Conservation (phyloP, 2,113 vertebrate species). For the Capreolus pygargus region DNA sequence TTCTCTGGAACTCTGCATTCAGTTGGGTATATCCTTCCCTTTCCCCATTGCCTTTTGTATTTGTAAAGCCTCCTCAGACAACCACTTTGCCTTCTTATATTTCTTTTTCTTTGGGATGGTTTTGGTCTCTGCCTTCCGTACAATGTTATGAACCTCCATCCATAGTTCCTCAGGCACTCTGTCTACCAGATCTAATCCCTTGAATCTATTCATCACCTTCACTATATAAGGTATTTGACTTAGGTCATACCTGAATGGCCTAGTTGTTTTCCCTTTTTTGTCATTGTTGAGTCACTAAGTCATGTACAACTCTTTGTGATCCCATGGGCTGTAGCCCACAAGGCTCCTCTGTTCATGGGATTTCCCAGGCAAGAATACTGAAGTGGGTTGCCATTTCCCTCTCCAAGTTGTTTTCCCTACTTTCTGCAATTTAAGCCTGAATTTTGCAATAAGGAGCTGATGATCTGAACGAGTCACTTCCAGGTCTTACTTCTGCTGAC, state of each 20-base stretch:
- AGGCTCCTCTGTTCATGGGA: no score
- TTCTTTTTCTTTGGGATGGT: neutral
- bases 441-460: neutral
- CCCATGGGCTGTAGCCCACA: no score
- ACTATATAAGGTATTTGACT: neutral
- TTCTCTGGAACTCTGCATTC: neutral
- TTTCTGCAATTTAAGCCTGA: neutral
- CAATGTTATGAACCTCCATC: neutral
- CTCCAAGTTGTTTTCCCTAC: neutral
- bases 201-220: neutral
- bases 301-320: no score
- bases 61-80: neutral
- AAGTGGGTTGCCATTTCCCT: no score
- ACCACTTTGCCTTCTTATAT: neutral
- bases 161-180: neutral
- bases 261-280: neutral
- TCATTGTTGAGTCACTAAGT: no score
- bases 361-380: no score
- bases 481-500: neutral
- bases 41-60: neutral
- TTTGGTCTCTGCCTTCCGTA: neutral
- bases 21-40: neutral
- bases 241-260: neutral
- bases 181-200: neutral
- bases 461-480: neutral